Conservation (phyloP, 2,888 invertebrate genomes). For the Autographa pulchrina region DNA sequence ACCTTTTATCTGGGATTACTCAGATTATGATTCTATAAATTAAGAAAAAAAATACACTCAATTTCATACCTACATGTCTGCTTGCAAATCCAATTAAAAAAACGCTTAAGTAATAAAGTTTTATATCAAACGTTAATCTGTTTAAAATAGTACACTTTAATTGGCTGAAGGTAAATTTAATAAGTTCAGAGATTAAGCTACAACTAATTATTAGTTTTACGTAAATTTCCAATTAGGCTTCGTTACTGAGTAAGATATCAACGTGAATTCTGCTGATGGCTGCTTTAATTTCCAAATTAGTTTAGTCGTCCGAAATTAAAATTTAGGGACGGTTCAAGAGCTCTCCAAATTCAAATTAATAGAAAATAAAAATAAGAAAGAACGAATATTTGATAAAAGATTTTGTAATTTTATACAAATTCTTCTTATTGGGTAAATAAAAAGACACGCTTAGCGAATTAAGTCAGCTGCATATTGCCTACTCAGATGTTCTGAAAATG, state of each 20-base stretch:
- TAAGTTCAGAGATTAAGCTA: background rate
- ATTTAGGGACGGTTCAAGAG: constrained; percentile 23
- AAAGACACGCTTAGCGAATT: no score
- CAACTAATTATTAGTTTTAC: constrained; percentile 19
- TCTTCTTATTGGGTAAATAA: background rate
- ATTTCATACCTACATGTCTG: no score
- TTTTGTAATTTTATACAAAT: constrained; percentile 13
- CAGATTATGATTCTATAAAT: no score
- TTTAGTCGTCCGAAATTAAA: constrained; percentile 40
- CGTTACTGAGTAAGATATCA: constrained; percentile 44
- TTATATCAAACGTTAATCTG: background rate
- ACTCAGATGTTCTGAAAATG: no score
- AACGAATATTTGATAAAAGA: background rate
- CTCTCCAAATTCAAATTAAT: constrained; percentile 1
- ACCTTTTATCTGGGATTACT: no score
- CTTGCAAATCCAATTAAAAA: background rate
- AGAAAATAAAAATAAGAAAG: constrained; percentile 11
- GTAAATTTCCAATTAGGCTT: constrained; percentile 49
- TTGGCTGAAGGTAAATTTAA: background rate
- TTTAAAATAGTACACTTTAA: background rate
- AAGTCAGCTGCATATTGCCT: no score
- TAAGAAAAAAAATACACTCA: no score
- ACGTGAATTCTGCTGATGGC: constrained; percentile 20
- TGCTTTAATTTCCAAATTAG: constrained; percentile 43
- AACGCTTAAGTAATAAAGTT: background rate